Evolutionary conservation across 2,888 invertebrate genomes (phyloP).

Genomic region (Acronicta alni): DNA sequence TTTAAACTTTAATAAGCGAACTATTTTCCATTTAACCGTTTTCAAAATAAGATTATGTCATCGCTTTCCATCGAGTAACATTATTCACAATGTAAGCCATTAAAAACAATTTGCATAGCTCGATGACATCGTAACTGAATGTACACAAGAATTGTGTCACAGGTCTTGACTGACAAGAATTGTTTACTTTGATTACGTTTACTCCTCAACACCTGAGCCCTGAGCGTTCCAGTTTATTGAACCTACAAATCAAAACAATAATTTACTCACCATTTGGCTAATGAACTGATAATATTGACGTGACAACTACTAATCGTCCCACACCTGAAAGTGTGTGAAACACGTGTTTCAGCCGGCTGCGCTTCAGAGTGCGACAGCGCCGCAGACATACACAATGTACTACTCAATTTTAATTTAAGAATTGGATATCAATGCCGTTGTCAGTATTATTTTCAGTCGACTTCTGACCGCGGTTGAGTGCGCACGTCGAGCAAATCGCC

Average conservation of each 20-base stretch:
- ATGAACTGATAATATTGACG: not conserved
- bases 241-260: slow-evolving; percentile 1
- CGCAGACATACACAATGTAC: slow-evolving; percentile 8
- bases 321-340: slow-evolving; percentile 36
- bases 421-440: slow-evolving; percentile 46
- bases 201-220: not conserved
- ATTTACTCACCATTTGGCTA: not conserved
- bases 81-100: not conserved
- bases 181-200: not conserved
- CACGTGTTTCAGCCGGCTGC: slow-evolving; percentile 30
- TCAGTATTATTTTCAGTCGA: slow-evolving; percentile 42
- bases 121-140: not conserved
- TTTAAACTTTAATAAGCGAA: no score
- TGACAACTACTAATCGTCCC: not conserved
- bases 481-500: slow-evolving; percentile 25
- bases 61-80: not conserved
- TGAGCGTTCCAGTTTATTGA: not conserved
- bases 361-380: slow-evolving; percentile 8
- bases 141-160: not conserved
- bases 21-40: no score
- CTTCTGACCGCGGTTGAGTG: slow-evolving; percentile 22
- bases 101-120: not conserved
- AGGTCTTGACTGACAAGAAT: no score
- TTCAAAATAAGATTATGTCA: not conserved
- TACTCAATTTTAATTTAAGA: slow-evolving; percentile 41